Conservation (phyloP, 2,888 invertebrate genomes). For the Nasonovia ribisnigri region DNA sequence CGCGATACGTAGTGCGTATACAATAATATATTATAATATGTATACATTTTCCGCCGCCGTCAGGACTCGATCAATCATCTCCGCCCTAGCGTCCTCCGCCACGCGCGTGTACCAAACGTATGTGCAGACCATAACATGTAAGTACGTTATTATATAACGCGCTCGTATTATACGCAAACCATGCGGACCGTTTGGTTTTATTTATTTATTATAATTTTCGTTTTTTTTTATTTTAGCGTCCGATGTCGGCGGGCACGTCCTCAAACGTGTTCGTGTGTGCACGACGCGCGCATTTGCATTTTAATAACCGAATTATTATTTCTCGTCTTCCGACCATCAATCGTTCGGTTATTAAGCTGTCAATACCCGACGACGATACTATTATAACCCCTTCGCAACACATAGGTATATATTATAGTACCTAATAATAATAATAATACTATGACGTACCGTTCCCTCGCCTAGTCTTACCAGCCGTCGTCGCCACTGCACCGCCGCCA, state of each 20-base stretch:
- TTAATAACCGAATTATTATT: conserved; percentile 47
- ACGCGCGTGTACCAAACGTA: conserved; percentile 24
- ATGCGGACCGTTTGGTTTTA: neutral
- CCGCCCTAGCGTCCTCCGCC: conserved; percentile 17
- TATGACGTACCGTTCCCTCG: neutral
- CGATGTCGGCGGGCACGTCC: neutral
- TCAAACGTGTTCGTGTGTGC: neutral
- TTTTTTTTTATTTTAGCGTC: neutral
- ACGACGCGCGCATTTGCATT: conserved; percentile 45
- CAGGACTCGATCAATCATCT: conserved; percentile 45
- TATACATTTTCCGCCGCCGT: conserved; percentile 20
- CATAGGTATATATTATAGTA: neutral
- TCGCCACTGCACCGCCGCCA: neutral
- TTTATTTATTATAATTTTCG: neutral
- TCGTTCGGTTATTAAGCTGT: conserved; percentile 59
- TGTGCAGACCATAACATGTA: neutral
- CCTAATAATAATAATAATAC: neutral
- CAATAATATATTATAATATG: neutral
- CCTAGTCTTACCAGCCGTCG: neutral
- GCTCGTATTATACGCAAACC: neutral
- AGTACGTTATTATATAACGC: neutral
- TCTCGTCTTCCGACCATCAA: conserved; percentile 45
- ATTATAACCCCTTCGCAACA: neutral
- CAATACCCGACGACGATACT: conserved; percentile 16
- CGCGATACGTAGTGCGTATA: neutral